Evolutionary conservation across 2,797 vertebrate species (phyloP).

Genomic region (Poecilia picta): DNA sequence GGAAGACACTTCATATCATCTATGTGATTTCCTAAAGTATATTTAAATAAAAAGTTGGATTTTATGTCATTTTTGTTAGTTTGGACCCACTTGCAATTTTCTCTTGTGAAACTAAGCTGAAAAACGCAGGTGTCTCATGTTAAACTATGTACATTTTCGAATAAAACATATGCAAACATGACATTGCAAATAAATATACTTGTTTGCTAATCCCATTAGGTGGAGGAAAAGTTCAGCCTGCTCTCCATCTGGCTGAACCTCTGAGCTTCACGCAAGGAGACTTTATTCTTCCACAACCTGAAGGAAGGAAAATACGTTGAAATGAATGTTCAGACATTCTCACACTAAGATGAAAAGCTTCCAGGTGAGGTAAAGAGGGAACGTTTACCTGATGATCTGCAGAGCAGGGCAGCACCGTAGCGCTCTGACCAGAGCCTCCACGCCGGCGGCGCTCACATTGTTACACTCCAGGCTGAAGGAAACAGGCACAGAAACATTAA

Average conservation of each 20-base stretch:
- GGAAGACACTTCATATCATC: not conserved
- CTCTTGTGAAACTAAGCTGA: not conserved
- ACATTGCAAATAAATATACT: not conserved
- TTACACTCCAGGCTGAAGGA: conserved; percentile 87
- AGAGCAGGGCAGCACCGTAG: conserved; percentile 76
- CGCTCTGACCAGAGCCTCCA: conserved; percentile 72
- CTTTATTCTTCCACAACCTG: conserved; percentile 89
- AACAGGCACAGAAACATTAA: conserved; percentile 31
- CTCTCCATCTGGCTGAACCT: conserved; percentile 77
- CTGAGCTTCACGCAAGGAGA: conserved; percentile 51
- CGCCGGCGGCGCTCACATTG: conserved; percentile 78
- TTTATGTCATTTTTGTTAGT: not conserved
- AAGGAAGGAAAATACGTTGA: not conserved
- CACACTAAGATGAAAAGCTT: not conserved
- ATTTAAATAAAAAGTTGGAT: not conserved
- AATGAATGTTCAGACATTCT: not conserved
- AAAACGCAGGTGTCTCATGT: no score
- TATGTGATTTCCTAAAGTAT: not conserved
- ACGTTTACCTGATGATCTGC: conserved; percentile 84
- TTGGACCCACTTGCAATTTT: not conserved
- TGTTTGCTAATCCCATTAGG: conserved; percentile 13
- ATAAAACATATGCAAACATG: not conserved
- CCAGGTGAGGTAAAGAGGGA: not conserved
- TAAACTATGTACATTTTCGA: not conserved
- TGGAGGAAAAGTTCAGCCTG: conserved; percentile 85